Conservation (phyloP, 2,888 invertebrate species). For the Liopterus haemorrhoidalis region DNA sequence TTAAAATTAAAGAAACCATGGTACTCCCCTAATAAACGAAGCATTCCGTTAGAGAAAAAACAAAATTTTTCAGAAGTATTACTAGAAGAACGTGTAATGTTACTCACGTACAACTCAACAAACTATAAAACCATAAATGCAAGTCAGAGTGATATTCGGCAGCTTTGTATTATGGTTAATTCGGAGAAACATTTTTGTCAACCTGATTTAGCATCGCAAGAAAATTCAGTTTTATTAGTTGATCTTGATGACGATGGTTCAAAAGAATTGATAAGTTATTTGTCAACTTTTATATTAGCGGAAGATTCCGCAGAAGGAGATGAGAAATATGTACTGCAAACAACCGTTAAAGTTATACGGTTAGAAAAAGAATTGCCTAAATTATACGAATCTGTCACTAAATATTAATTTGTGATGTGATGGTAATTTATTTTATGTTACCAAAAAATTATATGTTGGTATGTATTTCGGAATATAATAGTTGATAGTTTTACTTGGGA, state of each 20-base stretch:
- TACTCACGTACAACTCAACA: conserved; percentile 70
- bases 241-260: conserved; percentile 72
- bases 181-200: conserved; percentile 54
- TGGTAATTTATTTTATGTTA: no score
- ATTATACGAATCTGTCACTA: conserved; percentile 51
- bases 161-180: conserved; percentile 56
- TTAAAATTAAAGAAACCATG: conserved; percentile 27
- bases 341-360: conserved; percentile 62
- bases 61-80: conserved; percentile 30
- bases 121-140: conserved; percentile 71
- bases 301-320: conserved; percentile 41
- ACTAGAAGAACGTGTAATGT: conserved; percentile 66
- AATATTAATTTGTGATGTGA: conserved; percentile 18
- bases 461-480: no score
- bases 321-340: conserved; percentile 57
- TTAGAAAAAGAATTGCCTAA: conserved; percentile 68
- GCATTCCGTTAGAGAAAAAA: conserved; percentile 14
- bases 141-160: conserved; percentile 70
- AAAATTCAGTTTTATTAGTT: conserved; percentile 64
- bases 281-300: conserved; percentile 60
- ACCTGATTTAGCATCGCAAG: conserved; percentile 67
- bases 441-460: no score
- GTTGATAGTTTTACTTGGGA: no score
- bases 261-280: conserved; percentile 72
- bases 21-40: conserved; percentile 33